Base-by-base conservation (phyloP, 2,797 vertebrate genomes). In the Macropus fuliginosus region DNA sequence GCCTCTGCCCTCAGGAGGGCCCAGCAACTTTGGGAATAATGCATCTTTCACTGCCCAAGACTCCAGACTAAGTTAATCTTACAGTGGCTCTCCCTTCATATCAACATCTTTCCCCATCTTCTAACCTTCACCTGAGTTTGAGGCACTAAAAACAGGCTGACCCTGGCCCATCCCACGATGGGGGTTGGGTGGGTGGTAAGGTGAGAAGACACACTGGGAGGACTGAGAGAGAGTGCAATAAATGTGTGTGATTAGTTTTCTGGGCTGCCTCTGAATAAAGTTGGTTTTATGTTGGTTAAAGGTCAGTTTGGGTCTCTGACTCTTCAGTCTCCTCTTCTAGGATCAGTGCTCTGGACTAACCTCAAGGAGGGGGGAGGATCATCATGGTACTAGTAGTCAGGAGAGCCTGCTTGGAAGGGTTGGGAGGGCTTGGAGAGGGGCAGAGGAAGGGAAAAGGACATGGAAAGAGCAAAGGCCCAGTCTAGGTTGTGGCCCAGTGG, bases 151-250 rank as follows among this genome's bases (percentile, higher is more conserved):
- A 40, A 40, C 66, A 74, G 40, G 66, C n/a, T 46, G 29, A 40
- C n/a, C 34, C 62, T n/a, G n/a, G 34, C n/a, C 66, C 24, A 1
- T 5, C 31, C 34, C 28, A 55, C 55, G 54, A 55, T n/a, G n/a
- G 54, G 10, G 8, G 12, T 28, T n/a, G 24, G 46, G 5, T 28
- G 13, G 12, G 46, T 54, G 21, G 54, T 95, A 95, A 97, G 81
- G 52, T 96, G 95, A 95, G 91, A 92, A 31, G 54, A 94, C 62
- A 94, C 96, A 74, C 56, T 96, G 95, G 40, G 91, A 94, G 91
- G 56, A 90, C 92, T 52, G 40, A 95, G 91, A 93, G 40, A 40
- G n/a, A 21, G n/a, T 46, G 66, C 66, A 81, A 50, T 21, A 46
- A 24, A 40, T 46, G 74, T 46, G 40, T 87, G 74, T 27, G 8